Evolutionary conservation across 2,113 vertebrate species (phyloP), one percentile per base, ranked within the genome.

Genomic region (Echinops telfairi): DNA sequence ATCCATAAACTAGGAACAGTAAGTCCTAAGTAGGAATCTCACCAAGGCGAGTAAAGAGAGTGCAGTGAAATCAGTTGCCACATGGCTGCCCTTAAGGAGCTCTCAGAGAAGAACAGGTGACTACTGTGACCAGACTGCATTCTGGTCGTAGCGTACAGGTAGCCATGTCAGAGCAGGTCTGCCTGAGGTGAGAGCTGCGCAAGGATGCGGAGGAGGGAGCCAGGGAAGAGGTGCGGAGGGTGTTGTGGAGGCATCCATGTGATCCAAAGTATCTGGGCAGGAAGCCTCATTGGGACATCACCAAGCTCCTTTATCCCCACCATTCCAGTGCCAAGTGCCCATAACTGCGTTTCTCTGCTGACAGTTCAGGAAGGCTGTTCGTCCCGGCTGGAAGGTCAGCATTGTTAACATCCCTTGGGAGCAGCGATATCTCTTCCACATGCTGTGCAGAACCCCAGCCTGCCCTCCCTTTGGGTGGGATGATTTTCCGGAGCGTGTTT

Each of bases 261-360:
- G 58, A 20, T 3, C 29, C 20, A 1, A 1, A 3, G n/a, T 23
- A 10, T 85, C 70, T 33, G 15, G n/a, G 64, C 2, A 8, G n/a
- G 47, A 66, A 70, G 9, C 9, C 29, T 70, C 36, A 0, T 73
- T 83, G 47, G 29, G 14, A 38, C 66, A 14, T 9, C 8, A 10
- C 31, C 19, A 0, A 2, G 22, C 3, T 14, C 6, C 20, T 29
- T 8, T 2, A 4, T 6, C 16, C 15, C 36, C 12, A n/a, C 47
- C 57, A 1, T 36, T 58, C 38, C 19, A 29, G 47, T 53, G 27
- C 58, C 83, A 0, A 0, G 10, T 31, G 40, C 43, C 38, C 33
- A 17, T 4, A 29, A 6, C 53, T 78, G 27, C 5, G 1, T 64
- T 87, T 81, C 73, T 81, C 8, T 17, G 33, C 7, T 4, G 38